Evolutionary conservation across 2,113 vertebrate genomes (phyloP), one percentile per base, ranked within the genome.

Genomic region (Catagonus wagneri): DNA sequence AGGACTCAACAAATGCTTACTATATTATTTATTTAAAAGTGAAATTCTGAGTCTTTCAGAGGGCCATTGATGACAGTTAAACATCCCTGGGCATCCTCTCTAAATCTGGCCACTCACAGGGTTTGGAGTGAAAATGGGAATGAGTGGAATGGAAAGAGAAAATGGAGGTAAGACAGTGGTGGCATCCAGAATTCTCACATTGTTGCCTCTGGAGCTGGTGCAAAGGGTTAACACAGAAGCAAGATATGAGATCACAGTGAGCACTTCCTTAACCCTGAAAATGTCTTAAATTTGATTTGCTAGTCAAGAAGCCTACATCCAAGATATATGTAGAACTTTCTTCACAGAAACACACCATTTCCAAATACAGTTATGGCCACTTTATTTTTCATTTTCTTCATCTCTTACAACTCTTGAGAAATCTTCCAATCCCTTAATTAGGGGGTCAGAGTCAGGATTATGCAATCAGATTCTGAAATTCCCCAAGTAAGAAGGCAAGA

Each of bases 401-500:
- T 13, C 92, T 95, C 68, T 69, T 65, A 16, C 66, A 88, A 85
- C 44, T 32, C 87, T 65, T 12, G 7, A 92, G 84, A 91, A 71
- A 44, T 0, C 83, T 58, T 83, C 83, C 29, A 74, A 20, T 15
- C 65, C 16, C 32, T 34, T 54, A 52, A 23, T 16, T 27, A 2
- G 8, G 79, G 32, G 2, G 1, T 27, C 12, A 54, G 83, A 71
- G n/a, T 61, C 90, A 90, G 2, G 44, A 36, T 32, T 92, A 22
- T 84, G 25, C 14, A 61, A 68, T 74, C 25, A 66, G 19, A 39
- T 86, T 9, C 9, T 87, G 39, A 32, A 9, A 60, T 10, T 8
- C 27, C 65, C 25, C 6, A 0, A 44, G 52, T 23, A 92, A 54
- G 19, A n/a, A 76, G 11, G 1, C 13, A 63, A 58, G 69, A 91